Conservation (phyloP, 2,113 vertebrate species). For the Forbesichthys papilliferus region DNA sequence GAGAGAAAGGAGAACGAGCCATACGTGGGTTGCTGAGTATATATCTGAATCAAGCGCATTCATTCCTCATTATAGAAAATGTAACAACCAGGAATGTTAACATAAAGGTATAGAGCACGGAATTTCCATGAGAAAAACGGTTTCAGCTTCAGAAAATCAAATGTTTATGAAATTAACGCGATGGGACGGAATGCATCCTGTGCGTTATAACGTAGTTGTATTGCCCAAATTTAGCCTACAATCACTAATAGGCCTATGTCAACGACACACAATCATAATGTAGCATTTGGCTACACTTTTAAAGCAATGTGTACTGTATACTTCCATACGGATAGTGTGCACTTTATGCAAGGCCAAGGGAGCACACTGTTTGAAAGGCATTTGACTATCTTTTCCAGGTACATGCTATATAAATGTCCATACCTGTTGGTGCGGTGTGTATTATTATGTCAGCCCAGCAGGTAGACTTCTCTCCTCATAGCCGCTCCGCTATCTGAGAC, state of each 20-base stretch:
- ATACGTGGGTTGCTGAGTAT: conserved; percentile 23
- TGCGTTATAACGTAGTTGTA: conserved; percentile 14
- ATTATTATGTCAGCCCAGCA: conserved; percentile 68
- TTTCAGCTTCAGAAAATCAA: conserved; percentile 20
- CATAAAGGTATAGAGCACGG: background rate
- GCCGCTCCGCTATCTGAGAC: conserved; percentile 67
- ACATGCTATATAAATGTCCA: background rate
- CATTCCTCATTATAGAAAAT: conserved; percentile 60
- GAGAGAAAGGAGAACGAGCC: background rate
- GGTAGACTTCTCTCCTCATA: conserved; percentile 71
- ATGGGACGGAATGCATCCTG: conserved; percentile 16
- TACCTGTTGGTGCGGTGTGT: conserved; percentile 78
- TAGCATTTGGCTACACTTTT: background rate
- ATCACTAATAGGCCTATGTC: background rate
- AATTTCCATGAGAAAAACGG: background rate
- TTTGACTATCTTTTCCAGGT: background rate
- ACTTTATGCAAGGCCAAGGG: conserved; percentile 18
- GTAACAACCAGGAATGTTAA: conserved; percentile 23
- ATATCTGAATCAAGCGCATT: conserved; percentile 63
- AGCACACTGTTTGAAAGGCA: background rate
- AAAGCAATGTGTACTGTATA: too few relatives aligned
- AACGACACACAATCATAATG: too few relatives aligned
- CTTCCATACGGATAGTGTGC: background rate
- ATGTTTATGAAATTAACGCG: conserved; percentile 3
- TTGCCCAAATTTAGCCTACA: too few relatives aligned